Evolutionary conservation across 2,113 vertebrate genomes (phyloP).

Genomic region (Cephalopholis sonnerati): DNA sequence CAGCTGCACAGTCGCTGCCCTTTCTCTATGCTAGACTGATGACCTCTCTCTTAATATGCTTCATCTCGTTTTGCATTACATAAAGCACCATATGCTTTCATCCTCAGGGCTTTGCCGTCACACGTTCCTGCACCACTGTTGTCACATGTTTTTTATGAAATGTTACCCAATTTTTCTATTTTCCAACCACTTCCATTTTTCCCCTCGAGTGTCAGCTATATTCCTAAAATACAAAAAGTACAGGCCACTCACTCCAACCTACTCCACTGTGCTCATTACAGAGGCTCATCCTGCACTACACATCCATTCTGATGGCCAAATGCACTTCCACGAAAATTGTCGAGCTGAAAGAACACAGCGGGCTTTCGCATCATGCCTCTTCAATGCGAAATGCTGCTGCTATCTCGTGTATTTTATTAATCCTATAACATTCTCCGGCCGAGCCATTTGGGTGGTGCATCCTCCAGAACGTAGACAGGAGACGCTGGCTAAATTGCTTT

Average conservation of each 20-base stretch:
- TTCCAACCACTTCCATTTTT: background rate
- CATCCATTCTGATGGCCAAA: conserved; percentile 49
- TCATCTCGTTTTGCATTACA: conserved; percentile 27
- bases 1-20: conserved; percentile 58
- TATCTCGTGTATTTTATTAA: conserved; percentile 50
- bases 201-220: background rate
- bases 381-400: conserved; percentile 41
- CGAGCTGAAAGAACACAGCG: conserved; percentile 13
- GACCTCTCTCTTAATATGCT: conserved; percentile 20
- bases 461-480: conserved; percentile 40
- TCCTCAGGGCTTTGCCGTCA: conserved; percentile 10
- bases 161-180: conserved; percentile 19
- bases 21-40: conserved; percentile 9
- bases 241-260: conserved; percentile 34
- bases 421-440: conserved; percentile 56
- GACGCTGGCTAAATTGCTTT: conserved; percentile 71
- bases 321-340: conserved; percentile 39
- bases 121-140: background rate
- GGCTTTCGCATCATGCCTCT: conserved; percentile 16
- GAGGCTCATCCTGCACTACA: conserved; percentile 49
- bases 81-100: conserved; percentile 6
- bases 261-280: conserved; percentile 54
- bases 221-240: conserved; percentile 44
- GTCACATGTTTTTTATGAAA: background rate
- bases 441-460: conserved; percentile 43